These are phyloP conservation scores for Pharmacophagus antenor DNA, from an alignment of 2,888 invertebrate genomes.

Conservation along the genomic window DNA sequence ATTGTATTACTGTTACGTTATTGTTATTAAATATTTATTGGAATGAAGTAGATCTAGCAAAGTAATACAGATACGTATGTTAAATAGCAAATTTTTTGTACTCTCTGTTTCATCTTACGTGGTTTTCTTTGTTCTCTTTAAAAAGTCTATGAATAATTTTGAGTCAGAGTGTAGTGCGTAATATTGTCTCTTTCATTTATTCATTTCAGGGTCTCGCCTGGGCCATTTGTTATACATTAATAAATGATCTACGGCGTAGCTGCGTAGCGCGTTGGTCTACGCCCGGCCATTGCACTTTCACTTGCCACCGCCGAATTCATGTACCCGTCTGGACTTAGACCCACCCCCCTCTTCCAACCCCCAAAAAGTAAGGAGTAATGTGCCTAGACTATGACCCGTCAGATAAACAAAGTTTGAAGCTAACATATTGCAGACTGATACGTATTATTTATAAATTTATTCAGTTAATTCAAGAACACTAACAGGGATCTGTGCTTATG, in stretches of 20 bases:
- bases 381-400: slow-evolving; percentile 41
- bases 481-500: too few relatives aligned
- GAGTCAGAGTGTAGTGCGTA: background rate
- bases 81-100: too few relatives aligned
- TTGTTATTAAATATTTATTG: too few relatives aligned
- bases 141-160: too few relatives aligned
- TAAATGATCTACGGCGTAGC: slow-evolving; percentile 68
- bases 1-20: too few relatives aligned
- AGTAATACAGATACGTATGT: too few relatives aligned
- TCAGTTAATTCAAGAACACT: background rate
- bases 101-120: too few relatives aligned
- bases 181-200: slow-evolving; percentile 12
- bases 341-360: slow-evolving; percentile 48
- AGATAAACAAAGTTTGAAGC: slow-evolving; percentile 29
- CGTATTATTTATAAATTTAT: background rate
- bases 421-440: background rate
- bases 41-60: too few relatives aligned
- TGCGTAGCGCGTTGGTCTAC: slow-evolving; percentile 74
- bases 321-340: slow-evolving; percentile 60
- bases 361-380: slow-evolving; percentile 60
- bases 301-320: slow-evolving; percentile 63
- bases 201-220: slow-evolving; percentile 23
- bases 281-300: slow-evolving; percentile 68
- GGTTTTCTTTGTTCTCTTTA: too few relatives aligned
- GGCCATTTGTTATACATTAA: slow-evolving; percentile 24